Conservation (phyloP, 2,797 vertebrate species). For the Labeo calbasu region DNA sequence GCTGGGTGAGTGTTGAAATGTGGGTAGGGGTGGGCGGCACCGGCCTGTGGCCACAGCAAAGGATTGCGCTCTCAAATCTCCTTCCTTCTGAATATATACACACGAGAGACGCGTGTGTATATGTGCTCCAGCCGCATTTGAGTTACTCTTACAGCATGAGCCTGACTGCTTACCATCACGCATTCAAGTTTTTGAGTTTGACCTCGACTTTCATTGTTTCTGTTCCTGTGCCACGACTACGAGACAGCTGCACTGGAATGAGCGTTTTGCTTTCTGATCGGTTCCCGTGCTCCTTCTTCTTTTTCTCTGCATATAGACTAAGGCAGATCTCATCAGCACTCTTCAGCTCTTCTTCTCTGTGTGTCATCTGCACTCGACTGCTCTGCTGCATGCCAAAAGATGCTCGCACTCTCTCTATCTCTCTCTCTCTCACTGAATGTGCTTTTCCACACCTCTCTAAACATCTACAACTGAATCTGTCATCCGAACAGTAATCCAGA, state of each 20-base stretch:
- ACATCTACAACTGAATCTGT: slow-evolving; percentile 39
- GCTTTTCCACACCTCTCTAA: slow-evolving; percentile 45
- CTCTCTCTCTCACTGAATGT: slow-evolving; percentile 35
- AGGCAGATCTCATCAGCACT: slow-evolving; percentile 54
- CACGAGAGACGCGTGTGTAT: slow-evolving; percentile 57
- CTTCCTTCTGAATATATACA: slow-evolving; percentile 58
- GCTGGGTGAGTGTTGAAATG: slow-evolving; percentile 68
- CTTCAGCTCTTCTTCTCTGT: slow-evolving; percentile 48
- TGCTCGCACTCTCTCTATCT: slow-evolving; percentile 27
- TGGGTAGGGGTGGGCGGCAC: slow-evolving; percentile 70
- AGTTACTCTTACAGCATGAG: slow-evolving; percentile 65
- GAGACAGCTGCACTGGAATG: slow-evolving; percentile 60
- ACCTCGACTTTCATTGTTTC: slow-evolving; percentile 46
- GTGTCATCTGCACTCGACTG: slow-evolving; percentile 56
- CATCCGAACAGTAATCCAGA: slow-evolving; percentile 36
- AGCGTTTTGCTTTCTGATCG: slow-evolving; percentile 55
- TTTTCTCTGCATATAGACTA: slow-evolving; percentile 57
- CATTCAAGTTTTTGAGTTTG: slow-evolving; percentile 53
- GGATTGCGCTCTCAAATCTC: slow-evolving; percentile 70
- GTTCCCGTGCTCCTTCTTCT: slow-evolving; percentile 43
- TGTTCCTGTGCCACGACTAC: slow-evolving; percentile 56
- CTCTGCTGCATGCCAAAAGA: slow-evolving; percentile 61
- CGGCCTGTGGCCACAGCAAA: slow-evolving; percentile 69
- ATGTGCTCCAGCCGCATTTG: slow-evolving; percentile 54
- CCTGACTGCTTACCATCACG: slow-evolving; percentile 61